These are phyloP conservation scores for Halictus ligatus DNA, from an alignment of 2,888 invertebrate genomes.

Conservation along the genomic window DNA sequence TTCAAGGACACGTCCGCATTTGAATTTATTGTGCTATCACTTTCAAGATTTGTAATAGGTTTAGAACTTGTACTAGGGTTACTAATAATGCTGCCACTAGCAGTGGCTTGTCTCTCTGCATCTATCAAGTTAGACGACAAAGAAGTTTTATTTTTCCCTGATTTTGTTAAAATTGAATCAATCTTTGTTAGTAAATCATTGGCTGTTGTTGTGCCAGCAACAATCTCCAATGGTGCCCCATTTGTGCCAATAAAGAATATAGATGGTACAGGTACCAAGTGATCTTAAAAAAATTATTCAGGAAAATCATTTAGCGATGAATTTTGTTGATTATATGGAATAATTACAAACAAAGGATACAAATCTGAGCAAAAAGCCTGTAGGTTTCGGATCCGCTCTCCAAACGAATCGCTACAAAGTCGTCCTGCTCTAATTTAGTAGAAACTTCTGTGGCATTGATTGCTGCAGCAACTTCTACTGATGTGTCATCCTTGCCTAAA, in stretches of 20 bases:
- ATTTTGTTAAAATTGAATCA: conserved; percentile 87
- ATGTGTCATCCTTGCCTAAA: conserved; percentile 91
- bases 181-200: conserved; percentile 88
- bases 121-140: conserved; percentile 70
- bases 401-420: conserved; percentile 92
- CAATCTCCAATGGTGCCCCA: conserved; percentile 92
- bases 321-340: not conserved
- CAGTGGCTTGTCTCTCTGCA: conserved; percentile 70
- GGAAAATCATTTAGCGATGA: conserved; percentile 20
- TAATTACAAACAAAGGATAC: conserved; percentile 88
- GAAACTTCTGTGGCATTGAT: conserved; percentile 87
- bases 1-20: conserved; percentile 7
- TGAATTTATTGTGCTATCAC: conserved; percentile 23
- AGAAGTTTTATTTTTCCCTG: conserved; percentile 81
- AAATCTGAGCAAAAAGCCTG: conserved; percentile 92
- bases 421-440: conserved; percentile 86
- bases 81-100: conserved; percentile 6
- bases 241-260: conserved; percentile 94
- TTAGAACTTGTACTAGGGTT: conserved; percentile 17
- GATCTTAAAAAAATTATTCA: conserved; percentile 85
- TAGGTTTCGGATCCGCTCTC: conserved; percentile 91
- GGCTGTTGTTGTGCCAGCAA: conserved; percentile 88
- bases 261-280: conserved; percentile 91
- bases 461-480: conserved; percentile 87
- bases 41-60: conserved; percentile 26